Conservation (phyloP, 2,888 invertebrate genomes). For the Creontiades dilutus region DNA sequence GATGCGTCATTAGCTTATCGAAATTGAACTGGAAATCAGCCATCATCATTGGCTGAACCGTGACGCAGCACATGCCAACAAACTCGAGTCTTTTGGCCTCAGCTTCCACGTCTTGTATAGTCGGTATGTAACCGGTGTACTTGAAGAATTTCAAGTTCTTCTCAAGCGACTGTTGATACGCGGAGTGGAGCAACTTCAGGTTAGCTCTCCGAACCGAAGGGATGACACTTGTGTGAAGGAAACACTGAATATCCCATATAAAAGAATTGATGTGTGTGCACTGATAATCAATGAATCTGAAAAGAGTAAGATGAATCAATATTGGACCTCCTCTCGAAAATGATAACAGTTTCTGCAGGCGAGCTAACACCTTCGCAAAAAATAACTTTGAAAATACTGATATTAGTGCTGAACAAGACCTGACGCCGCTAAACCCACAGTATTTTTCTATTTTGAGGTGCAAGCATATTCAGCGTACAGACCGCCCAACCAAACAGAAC, state of each 20-base stretch:
- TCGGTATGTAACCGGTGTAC: constrained; percentile 51
- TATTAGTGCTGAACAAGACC: no score
- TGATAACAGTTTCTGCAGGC: no score
- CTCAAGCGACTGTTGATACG: constrained; percentile 34
- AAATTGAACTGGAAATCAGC: not conserved
- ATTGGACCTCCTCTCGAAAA: no score
- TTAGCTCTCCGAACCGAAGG: not conserved
- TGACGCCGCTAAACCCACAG: no score
- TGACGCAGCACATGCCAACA: not conserved
- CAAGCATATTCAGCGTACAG: no score
- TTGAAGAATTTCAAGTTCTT: constrained; percentile 48
- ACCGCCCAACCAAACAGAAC: no score
- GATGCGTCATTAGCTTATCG: constrained; percentile 5
- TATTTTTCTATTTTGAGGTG: no score
- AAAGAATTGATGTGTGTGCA: not conserved
- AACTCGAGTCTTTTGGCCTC: constrained; percentile 29
- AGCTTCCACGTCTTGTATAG: constrained; percentile 52
- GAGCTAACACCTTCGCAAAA: no score
- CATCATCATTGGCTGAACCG: not conserved
- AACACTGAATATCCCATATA: constrained; percentile 42
- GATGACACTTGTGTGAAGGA: constrained; percentile 30
- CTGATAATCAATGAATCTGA: constrained; percentile 59
- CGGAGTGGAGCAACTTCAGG: not conserved
- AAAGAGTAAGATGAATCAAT: not conserved
- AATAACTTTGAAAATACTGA: no score